phyloP scores from a whole-genome alignment of 2,888 invertebrate species.

The Oligia latruncula region DNA sequence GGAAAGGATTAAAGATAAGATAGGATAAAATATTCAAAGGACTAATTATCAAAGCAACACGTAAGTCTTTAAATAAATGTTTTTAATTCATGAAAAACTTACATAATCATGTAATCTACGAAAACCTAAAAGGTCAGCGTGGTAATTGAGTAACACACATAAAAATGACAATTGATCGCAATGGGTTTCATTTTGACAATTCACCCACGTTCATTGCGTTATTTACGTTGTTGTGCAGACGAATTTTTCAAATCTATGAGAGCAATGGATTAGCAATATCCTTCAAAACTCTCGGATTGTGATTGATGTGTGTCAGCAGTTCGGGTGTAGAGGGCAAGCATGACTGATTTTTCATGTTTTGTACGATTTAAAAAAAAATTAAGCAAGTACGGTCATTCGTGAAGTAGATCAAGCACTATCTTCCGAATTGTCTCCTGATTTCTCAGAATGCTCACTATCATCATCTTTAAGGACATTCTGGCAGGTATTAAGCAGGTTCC shows the following conservation, averaged over 20 bases:
- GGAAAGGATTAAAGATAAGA: neutral
- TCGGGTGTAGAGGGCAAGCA: neutral
- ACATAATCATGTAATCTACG: neutral
- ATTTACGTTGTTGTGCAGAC: neutral
- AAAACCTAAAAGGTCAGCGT: neutral
- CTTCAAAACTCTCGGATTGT: neutral
- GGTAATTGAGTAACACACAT: neutral
- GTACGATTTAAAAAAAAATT: neutral
- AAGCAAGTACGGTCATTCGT: neutral
- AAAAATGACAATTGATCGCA: neutral
- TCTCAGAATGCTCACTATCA: neutral
- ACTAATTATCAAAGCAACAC: neutral
- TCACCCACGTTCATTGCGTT: neutral
- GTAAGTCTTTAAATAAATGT: neutral
- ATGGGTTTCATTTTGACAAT: neutral
- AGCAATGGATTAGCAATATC: neutral
- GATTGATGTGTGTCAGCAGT: neutral
- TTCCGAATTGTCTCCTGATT: neutral
- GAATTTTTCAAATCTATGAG: neutral
- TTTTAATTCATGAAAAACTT: neutral
- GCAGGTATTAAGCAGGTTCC: slow-evolving; percentile 75
- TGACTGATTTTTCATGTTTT: neutral
- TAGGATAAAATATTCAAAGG: neutral
- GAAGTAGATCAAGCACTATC: no score
- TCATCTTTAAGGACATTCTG: slow-evolving; percentile 65